Evolutionary conservation across 2,797 vertebrate species (phyloP).

Genomic region (Gorsachius magnificus): DNA sequence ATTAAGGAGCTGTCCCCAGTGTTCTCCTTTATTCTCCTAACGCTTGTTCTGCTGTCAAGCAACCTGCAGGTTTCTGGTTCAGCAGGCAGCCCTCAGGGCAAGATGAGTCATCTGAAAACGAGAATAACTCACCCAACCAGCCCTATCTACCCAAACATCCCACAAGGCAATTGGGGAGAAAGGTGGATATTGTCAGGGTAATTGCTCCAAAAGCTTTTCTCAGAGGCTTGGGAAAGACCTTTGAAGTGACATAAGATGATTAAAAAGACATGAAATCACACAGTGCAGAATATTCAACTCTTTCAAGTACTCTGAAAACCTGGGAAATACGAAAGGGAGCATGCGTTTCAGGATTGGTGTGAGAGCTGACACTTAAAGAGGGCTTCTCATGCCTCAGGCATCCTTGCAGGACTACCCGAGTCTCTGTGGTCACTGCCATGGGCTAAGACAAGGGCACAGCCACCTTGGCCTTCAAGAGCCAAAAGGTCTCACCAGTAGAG

Average conservation of each 20-base stretch:
- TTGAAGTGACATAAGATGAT: neutral
- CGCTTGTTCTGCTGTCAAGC: neutral
- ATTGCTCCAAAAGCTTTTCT: conserved; percentile 1
- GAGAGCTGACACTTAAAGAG: neutral
- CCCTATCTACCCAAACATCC: neutral
- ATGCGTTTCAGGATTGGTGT: neutral
- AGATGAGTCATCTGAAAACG: conserved; percentile 25
- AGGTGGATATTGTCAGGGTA: neutral
- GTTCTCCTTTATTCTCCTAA: neutral
- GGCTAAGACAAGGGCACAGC: neutral
- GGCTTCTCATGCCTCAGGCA: neutral
- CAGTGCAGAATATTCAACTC: neutral
- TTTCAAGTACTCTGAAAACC: neutral
- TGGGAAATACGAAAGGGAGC: neutral
- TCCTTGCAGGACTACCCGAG: accelerated
- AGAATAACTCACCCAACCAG: neutral
- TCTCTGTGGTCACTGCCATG: accelerated
- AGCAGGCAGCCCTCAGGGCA: neutral
- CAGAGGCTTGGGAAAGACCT: neutral
- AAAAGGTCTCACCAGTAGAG: neutral
- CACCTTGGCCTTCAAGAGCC: neutral
- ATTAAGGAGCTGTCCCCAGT: neutral
- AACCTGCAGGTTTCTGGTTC: neutral
- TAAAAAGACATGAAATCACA: neutral
- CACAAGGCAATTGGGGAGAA: neutral